Evolutionary conservation across 1,140 invertebrate species (phyloP).

Genomic region (Orchestia grillus): DNA sequence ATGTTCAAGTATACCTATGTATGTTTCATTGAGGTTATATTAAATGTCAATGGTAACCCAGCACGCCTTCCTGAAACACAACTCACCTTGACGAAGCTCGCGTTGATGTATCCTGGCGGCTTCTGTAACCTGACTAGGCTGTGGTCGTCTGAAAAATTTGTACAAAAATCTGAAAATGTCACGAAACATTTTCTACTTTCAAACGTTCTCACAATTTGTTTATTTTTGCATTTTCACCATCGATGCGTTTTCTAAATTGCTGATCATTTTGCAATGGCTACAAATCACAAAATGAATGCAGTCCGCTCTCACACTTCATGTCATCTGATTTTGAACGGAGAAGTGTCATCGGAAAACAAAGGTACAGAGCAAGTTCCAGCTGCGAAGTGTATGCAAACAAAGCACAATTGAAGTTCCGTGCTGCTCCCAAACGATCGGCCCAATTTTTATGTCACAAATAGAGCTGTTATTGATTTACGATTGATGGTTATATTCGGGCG

Average conservation of each 20-base stretch:
- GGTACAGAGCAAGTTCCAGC: too few species aligned
- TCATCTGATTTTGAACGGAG: neutral
- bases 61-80: neutral
- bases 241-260: neutral
- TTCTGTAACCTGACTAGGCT: neutral
- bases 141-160: neutral
- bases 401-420: too few species aligned
- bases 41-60: too few species aligned
- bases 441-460: too few species aligned
- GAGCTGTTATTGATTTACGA: too few species aligned
- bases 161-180: neutral
- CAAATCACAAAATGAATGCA: neutral
- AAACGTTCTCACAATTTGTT: neutral
- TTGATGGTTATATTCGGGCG: too few species aligned
- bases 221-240: neutral
- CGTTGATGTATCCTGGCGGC: neutral
- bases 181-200: neutral
- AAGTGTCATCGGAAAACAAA: too few species aligned
- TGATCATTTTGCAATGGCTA: neutral
- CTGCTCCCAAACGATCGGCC: too few species aligned
- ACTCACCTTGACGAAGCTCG: slow-evolving; percentile 13
- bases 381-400: too few species aligned
- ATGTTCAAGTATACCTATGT: too few species aligned
- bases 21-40: too few species aligned
- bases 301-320: neutral